Evolutionary conservation across 2,113 vertebrate genomes (phyloP).

Genomic region (Channa maculata): DNA sequence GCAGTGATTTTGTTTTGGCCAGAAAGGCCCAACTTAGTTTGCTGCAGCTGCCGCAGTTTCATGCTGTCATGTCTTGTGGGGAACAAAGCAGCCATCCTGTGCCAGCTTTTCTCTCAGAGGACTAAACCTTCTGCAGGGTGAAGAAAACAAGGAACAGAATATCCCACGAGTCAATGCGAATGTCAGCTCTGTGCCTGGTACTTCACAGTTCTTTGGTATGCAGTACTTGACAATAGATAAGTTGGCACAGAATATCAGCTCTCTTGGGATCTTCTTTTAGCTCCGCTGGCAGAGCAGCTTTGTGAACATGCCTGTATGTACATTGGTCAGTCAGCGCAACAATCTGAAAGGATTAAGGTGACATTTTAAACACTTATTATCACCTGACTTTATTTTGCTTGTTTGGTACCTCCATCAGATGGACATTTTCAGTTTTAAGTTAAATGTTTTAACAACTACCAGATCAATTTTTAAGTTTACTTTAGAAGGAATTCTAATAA

Average conservation of each 20-base stretch:
- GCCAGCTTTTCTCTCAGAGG: slow-evolving; percentile 54
- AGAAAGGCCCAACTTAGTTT: slow-evolving; percentile 24
- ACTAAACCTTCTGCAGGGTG: slow-evolving; percentile 47
- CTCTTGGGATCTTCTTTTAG: neutral
- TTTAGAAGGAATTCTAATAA: too few species aligned
- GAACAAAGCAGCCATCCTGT: slow-evolving; percentile 54
- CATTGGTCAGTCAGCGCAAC: neutral
- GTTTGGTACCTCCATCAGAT: neutral
- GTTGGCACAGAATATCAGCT: neutral
- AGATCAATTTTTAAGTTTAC: too few species aligned
- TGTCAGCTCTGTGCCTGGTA: slow-evolving; percentile 7
- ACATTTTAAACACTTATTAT: neutral
- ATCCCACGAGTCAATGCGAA: slow-evolving; percentile 7
- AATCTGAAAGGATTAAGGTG: neutral
- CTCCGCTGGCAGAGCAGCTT: neutral
- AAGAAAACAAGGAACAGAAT: slow-evolving; percentile 42
- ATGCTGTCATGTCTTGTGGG: slow-evolving; percentile 31
- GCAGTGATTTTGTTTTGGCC: slow-evolving; percentile 14
- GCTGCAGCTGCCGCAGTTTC: slow-evolving; percentile 25
- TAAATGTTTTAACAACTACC: too few species aligned
- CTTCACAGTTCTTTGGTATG: slow-evolving; percentile 1
- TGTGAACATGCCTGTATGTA: neutral
- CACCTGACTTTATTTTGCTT: too few species aligned
- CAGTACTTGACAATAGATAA: neutral
- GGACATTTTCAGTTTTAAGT: neutral